These are phyloP conservation scores for Grantiella picta DNA, from an alignment of 2,113 vertebrate genomes.

Conservation along the genomic window DNA sequence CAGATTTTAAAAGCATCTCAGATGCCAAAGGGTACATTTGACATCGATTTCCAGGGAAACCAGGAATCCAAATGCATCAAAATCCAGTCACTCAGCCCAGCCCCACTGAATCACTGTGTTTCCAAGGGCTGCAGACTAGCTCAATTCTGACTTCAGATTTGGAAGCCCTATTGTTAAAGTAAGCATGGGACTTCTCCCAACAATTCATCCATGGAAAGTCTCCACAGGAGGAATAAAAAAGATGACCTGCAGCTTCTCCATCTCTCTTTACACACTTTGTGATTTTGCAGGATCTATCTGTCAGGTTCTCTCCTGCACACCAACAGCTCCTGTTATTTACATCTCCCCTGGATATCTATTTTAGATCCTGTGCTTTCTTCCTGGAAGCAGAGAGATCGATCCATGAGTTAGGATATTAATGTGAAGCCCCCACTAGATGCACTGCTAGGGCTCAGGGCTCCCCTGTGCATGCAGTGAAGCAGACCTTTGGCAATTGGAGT, in stretches of 20 bases:
- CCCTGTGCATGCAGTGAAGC: background rate
- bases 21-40: background rate
- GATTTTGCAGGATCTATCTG: background rate
- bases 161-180: accelerated
- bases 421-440: background rate
- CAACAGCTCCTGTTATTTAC: background rate
- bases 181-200: background rate
- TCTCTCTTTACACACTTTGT: background rate
- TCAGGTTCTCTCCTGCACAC: background rate
- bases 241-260: background rate
- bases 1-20: slow-evolving; percentile 8
- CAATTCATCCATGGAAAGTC: background rate
- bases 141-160: background rate
- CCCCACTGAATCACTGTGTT: background rate
- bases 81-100: background rate
- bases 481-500: background rate
- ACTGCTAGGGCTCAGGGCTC: background rate
- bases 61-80: background rate
- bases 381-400: background rate
- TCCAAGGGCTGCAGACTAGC: background rate
- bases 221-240: background rate
- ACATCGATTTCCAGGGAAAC: background rate
- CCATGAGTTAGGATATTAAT: background rate
- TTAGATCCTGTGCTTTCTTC: background rate
- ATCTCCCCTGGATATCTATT: background rate